Evolutionary conservation across 2,797 vertebrate genomes (phyloP), one percentile per base, ranked within the genome.

Genomic region (Hafferia zeledoni): DNA sequence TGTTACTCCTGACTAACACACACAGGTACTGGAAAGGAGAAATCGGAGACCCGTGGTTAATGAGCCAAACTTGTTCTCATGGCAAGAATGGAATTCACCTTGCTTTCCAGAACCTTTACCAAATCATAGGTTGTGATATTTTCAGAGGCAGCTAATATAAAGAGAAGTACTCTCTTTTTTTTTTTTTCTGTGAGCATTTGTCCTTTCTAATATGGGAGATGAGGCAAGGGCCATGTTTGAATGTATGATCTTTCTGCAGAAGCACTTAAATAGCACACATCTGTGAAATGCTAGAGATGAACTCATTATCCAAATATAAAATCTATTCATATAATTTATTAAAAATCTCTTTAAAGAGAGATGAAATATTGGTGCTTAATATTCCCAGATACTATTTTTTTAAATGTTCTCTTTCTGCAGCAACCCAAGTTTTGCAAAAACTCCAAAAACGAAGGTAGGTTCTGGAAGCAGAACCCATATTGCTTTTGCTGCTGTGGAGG

Each of bases 191-290:
- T 67, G 80, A 83, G 67, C 63, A 37, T 94, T 96, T 94, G 67
- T 88, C 86, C 77, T 87, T 96, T 94, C 80, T 94, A 82, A 86
- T 91, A 18, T 28, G 80, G 77, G 74, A 91, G 77, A 94, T 90
- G 96, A 95, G 90, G 77, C 94, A 91, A 84, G 79, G 90, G 49
- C 86, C 74, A 0, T 31, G 67, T 87, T 35, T 82, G 90, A 95
- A 91, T 74, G 47, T 95, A 84, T 82, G 92, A 79, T 91, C 92
- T 87, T 95, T 94, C 88, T 93, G 77, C 88, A 95, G 83, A 90
- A 95, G 92, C 69, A 90, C 90, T 96, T 96, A 94, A 95, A 96
- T 95, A 96, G 93, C 93, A 93, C 67, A 90, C 86, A 93, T 95
- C 94, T 96, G 89, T 95, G 95, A 93, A 95, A 82, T 90, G 90